phyloP scores from a whole-genome alignment of 2,888 invertebrate genomes.

The Apoda limacodes region DNA sequence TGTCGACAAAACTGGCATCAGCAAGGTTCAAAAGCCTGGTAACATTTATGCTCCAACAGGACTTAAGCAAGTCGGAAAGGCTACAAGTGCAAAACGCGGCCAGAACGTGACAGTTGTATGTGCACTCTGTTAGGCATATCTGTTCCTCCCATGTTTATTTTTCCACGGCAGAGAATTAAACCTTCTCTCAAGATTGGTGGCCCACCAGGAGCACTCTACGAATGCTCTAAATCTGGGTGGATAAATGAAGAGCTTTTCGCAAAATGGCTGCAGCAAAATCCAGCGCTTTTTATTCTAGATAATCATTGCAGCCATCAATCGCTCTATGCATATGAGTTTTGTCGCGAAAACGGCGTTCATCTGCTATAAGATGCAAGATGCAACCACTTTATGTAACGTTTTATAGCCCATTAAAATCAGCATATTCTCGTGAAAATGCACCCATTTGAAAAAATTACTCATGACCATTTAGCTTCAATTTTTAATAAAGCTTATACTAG shows the following conservation, averaged over 20 bases:
- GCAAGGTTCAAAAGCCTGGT: no score
- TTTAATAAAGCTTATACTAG: slow-evolving; percentile 13
- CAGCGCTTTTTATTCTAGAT: slow-evolving; percentile 23
- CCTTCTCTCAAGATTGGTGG: no score
- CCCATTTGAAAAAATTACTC: no score
- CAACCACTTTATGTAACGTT: slow-evolving; percentile 23
- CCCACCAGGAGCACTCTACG: slow-evolving; percentile 9
- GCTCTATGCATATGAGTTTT: slow-evolving; percentile 18
- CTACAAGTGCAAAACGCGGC: no score
- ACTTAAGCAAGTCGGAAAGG: slow-evolving; percentile 12
- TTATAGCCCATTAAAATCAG: no score
- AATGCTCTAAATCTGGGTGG: no score
- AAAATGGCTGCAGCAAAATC: no score
- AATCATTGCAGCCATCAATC: no score
- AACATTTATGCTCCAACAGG: no score
- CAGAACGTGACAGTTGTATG: slow-evolving; percentile 14
- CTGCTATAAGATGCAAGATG: slow-evolving; percentile 22
- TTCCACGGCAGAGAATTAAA: slow-evolving; percentile 15
- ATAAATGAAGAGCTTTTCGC: slow-evolving; percentile 15
- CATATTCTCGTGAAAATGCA: no score
- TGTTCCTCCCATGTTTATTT: slow-evolving; percentile 18
- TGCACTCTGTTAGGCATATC: slow-evolving; percentile 11
- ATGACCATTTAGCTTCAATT: no score
- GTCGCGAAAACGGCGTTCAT: slow-evolving; percentile 18
- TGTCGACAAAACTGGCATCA: no score